Evolutionary conservation across 2,888 invertebrate genomes (phyloP).

Genomic region (Diaprepes abbreviatus): DNA sequence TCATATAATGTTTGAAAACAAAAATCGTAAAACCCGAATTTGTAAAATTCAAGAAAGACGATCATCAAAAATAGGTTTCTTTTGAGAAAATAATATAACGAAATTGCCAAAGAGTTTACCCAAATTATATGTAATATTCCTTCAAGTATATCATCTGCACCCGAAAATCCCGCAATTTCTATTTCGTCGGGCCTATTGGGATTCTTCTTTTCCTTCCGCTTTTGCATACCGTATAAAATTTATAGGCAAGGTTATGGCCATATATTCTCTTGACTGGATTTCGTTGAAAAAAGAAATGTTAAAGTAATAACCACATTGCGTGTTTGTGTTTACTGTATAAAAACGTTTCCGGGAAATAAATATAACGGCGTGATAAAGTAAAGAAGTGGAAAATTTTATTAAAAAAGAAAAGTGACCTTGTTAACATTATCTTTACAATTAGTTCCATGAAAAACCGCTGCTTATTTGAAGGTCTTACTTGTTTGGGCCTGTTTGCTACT

Average conservation of each 20-base stretch:
- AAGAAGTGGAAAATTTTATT: too few species aligned
- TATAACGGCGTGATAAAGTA: background rate
- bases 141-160: slow-evolving; percentile 27
- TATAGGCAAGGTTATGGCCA: slow-evolving; percentile 28
- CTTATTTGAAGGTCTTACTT: too few species aligned
- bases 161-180: slow-evolving; percentile 25
- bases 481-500: too few species aligned
- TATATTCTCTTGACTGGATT: slow-evolving; percentile 24
- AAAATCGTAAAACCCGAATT: background rate
- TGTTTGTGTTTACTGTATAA: background rate
- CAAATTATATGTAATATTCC: slow-evolving; percentile 30
- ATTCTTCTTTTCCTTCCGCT: slow-evolving; percentile 17
- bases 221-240: slow-evolving; percentile 39
- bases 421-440: too few species aligned
- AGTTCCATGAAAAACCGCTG: too few species aligned
- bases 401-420: too few species aligned
- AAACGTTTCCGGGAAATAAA: background rate
- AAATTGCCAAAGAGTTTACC: slow-evolving; percentile 32
- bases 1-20: background rate
- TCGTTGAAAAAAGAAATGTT: slow-evolving; percentile 24
- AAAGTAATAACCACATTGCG: slow-evolving; percentile 2
- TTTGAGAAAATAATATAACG: slow-evolving; percentile 5
- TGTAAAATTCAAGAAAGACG: slow-evolving; percentile 2
- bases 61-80: slow-evolving; percentile 9
- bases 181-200: slow-evolving; percentile 23